These are phyloP conservation scores for Mionectes olivaceus DNA, from an alignment of 2,797 vertebrate species.

Conservation along the genomic window DNA sequence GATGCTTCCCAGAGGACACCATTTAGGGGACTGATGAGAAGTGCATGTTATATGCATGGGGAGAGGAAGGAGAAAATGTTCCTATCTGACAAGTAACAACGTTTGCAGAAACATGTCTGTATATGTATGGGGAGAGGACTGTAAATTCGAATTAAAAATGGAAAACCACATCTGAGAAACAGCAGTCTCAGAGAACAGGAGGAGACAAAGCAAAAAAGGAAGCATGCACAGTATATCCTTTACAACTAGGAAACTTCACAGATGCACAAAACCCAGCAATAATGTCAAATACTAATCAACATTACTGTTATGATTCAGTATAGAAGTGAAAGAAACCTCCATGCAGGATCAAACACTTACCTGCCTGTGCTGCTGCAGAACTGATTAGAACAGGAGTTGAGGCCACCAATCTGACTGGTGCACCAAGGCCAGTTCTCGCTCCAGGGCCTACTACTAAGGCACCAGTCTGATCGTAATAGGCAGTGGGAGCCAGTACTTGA, in stretches of 20 bases:
- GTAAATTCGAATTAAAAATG: neutral
- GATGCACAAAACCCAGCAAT: neutral
- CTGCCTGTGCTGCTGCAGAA: constrained; percentile 95
- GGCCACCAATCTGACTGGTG: constrained; percentile 92
- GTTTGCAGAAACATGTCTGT: neutral
- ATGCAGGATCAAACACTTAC: constrained; percentile 72
- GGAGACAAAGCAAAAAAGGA: neutral
- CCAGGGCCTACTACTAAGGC: constrained; percentile 95
- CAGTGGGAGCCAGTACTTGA: constrained; percentile 94
- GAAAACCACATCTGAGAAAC: neutral
- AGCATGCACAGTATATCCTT: neutral
- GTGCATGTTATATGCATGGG: constrained; percentile 25
- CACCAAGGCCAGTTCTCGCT: constrained; percentile 90
- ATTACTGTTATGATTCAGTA: neutral
- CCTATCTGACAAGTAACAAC: neutral
- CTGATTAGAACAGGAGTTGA: constrained; percentile 95
- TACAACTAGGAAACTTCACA: neutral
- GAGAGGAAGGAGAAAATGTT: constrained; percentile 22
- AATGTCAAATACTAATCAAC: neutral
- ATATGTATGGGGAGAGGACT: neutral
- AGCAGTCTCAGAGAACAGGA: neutral
- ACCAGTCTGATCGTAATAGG: constrained; percentile 97
- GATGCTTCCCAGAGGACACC: constrained; percentile 13
- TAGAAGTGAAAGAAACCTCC: neutral
- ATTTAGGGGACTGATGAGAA: constrained; percentile 6